phyloP scores from a whole-genome alignment of 2,888 invertebrate species.

The Cataglyphis albicans region DNA sequence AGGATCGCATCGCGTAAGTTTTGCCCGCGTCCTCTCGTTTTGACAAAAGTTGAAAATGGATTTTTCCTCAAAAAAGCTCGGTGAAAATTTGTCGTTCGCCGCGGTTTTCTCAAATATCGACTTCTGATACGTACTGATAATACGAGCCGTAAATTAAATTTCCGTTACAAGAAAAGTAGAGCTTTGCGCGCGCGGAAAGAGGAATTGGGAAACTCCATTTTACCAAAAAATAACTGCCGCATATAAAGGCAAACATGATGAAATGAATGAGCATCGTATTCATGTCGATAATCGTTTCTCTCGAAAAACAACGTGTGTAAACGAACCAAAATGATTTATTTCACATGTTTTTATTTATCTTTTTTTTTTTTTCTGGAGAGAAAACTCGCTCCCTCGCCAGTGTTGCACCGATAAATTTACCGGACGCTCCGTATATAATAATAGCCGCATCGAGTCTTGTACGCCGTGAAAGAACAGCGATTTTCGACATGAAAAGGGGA shows the following conservation, averaged over 20 bases:
- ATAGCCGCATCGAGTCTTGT: background rate
- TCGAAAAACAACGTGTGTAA: background rate
- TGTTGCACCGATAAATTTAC: background rate
- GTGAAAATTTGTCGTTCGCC: background rate
- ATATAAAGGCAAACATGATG: background rate
- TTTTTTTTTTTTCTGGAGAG: background rate
- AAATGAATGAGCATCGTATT: background rate
- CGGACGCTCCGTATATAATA: background rate
- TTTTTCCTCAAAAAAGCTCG: constrained; percentile 11
- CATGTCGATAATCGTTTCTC: background rate
- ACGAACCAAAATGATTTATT: background rate
- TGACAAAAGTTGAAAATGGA: constrained; percentile 15
- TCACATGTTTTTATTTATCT: background rate
- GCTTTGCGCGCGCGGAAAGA: background rate
- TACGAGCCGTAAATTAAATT: constrained; percentile 19
- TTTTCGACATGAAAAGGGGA: constrained; percentile 11
- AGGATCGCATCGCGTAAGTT: background rate
- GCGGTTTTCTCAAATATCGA: background rate
- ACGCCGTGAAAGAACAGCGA: constrained; percentile 15
- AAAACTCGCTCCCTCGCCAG: background rate
- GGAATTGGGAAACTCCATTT: background rate
- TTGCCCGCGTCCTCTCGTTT: background rate
- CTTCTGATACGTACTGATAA: background rate
- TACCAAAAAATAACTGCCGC: background rate
- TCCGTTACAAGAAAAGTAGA: background rate